phyloP scores from a whole-genome alignment of 2,888 invertebrate genomes.

The Oscheius sp. region DNA sequence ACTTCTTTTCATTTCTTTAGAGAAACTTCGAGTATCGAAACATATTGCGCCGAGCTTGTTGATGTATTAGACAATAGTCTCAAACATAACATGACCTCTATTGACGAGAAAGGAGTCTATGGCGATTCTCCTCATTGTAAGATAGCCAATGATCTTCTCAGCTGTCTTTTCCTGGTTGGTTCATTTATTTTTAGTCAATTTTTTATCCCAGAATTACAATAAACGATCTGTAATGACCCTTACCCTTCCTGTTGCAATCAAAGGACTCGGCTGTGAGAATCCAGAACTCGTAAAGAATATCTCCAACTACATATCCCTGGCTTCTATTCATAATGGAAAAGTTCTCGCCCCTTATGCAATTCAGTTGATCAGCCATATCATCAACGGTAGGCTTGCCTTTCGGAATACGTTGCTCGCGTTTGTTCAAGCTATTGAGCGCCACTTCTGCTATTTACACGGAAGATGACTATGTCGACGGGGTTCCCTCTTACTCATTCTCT shows the following conservation, averaged over 20 bases:
- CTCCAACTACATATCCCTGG: constrained; percentile 88
- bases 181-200: constrained; percentile 68
- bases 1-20: constrained; percentile 70
- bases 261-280: constrained; percentile 83
- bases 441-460: neutral
- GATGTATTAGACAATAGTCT: constrained; percentile 86
- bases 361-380: constrained; percentile 87
- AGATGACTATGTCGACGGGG: neutral
- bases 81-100: constrained; percentile 75
- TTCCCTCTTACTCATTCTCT: neutral
- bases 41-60: constrained; percentile 85
- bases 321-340: constrained; percentile 88
- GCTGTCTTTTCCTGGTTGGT: constrained; percentile 91
- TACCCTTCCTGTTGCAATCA: constrained; percentile 86
- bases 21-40: constrained; percentile 86
- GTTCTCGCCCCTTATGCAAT: constrained; percentile 86
- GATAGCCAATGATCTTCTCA: constrained; percentile 92
- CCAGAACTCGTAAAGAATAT: constrained; percentile 87
- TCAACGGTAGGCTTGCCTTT: constrained; percentile 75
- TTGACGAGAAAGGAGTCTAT: constrained; percentile 76
- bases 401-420: neutral
- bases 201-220: constrained; percentile 77
- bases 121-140: constrained; percentile 95
- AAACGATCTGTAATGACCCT: constrained; percentile 82
- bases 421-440: constrained; percentile 21